These are phyloP conservation scores for Himalopsyche japonica DNA, from an alignment of 2,888 invertebrate genomes.

Conservation along the genomic window DNA sequence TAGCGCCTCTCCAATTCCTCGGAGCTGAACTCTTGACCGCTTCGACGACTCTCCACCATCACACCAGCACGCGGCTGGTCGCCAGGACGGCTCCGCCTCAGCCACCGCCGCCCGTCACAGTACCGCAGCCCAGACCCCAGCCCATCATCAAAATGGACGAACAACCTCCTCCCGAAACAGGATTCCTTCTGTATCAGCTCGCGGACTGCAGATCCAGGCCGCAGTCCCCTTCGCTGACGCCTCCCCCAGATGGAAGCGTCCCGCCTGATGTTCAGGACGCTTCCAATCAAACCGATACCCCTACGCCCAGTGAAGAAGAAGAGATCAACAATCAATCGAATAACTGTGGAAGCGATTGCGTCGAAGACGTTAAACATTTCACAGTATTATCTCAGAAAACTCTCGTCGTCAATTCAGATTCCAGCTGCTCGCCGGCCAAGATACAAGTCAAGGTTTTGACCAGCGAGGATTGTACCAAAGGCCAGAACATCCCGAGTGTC, in stretches of 20 bases:
- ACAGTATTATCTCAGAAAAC: not conserved
- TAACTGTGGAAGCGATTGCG: not conserved
- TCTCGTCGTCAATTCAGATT: not conserved
- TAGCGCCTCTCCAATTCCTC: slow-evolving; percentile 68
- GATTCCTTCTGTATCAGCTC: slow-evolving; percentile 45
- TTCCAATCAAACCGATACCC: slow-evolving; percentile 81
- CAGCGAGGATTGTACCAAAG: not conserved
- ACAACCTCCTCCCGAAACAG: slow-evolving; percentile 48
- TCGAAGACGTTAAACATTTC: slow-evolving; percentile 24
- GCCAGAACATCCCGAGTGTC: not conserved
- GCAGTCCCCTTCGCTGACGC: slow-evolving; percentile 53
- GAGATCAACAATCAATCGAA: slow-evolving; percentile 17
- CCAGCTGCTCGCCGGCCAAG: not conserved
- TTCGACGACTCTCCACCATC: slow-evolving; percentile 66
- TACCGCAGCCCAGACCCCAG: slow-evolving; percentile 50
- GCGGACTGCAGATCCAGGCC: slow-evolving; percentile 50
- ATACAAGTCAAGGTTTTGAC: not conserved
- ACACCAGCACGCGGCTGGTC: slow-evolving; percentile 69
- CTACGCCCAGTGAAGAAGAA: slow-evolving; percentile 70
- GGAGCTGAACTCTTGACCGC: slow-evolving; percentile 63
- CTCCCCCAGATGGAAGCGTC: slow-evolving; percentile 54
- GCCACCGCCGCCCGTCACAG: slow-evolving; percentile 53
- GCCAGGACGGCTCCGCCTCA: slow-evolving; percentile 63
- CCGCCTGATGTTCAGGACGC: slow-evolving; percentile 75
- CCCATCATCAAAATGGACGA: slow-evolving; percentile 45